Evolutionary conservation across 2,113 vertebrate species (phyloP).

Genomic region (Siniperca knerii): DNA sequence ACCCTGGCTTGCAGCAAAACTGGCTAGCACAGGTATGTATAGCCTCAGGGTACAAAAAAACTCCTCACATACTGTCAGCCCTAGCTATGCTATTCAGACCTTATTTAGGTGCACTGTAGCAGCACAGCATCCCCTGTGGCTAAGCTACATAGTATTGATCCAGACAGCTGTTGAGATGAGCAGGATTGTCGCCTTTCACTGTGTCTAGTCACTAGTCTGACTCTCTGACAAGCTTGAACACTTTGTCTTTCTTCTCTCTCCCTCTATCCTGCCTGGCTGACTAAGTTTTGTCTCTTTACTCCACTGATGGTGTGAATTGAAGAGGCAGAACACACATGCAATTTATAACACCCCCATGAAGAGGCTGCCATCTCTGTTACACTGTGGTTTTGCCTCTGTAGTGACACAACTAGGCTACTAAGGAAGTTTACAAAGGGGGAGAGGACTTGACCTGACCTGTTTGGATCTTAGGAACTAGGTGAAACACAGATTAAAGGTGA

Average conservation of each 20-base stretch:
- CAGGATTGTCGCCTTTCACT: slow-evolving; percentile 39
- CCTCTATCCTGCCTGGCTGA: neutral
- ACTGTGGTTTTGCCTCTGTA: neutral
- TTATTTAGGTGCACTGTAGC: slow-evolving; percentile 17
- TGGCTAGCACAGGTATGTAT: slow-evolving; percentile 34
- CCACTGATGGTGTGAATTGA: slow-evolving; percentile 3
- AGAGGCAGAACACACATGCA: neutral
- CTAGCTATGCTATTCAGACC: slow-evolving; percentile 8
- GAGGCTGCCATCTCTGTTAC: neutral
- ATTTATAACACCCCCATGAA: neutral
- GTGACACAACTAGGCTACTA: slow-evolving; percentile 23
- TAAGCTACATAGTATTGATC: slow-evolving; percentile 42
- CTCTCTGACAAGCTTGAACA: slow-evolving; percentile 24
- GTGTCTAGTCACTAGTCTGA: slow-evolving; percentile 18
- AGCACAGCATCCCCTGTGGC: slow-evolving; percentile 27
- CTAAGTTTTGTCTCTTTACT: slow-evolving; percentile 24
- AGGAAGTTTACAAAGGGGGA: neutral
- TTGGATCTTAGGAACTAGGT: slow-evolving; percentile 50
- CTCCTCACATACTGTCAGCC: slow-evolving; percentile 2
- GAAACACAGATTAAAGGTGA: slow-evolving; percentile 46
- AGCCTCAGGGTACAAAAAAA: slow-evolving; percentile 44
- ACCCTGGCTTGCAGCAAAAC: slow-evolving; percentile 31
- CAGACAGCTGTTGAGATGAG: slow-evolving; percentile 49
- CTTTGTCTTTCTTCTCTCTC: slow-evolving; percentile 7
- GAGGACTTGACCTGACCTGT: slow-evolving; percentile 14